Conservation (phyloP, 2,888 invertebrate species). For the Dicyrtoma fusca region DNA sequence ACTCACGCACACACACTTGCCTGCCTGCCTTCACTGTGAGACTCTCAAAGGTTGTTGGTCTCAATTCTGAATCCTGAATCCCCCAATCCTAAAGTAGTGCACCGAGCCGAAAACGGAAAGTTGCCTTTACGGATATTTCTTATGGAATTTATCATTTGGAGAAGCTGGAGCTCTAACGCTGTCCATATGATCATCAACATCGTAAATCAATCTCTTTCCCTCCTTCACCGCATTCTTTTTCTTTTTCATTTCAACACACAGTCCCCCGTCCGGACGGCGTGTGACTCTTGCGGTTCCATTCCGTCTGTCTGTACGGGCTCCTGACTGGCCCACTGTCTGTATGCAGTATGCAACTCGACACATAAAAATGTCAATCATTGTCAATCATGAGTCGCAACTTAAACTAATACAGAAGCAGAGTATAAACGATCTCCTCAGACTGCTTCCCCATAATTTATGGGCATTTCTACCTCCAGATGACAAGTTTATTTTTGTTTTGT, state of each 20-base stretch:
- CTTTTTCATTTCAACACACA: background rate
- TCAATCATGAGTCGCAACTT: conserved; percentile 15
- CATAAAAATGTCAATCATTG: conserved; percentile 35
- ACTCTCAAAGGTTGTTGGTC: conserved; percentile 11
- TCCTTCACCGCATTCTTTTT: conserved; percentile 10
- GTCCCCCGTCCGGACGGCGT: no score
- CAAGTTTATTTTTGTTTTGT: no score
- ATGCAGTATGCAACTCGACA: conserved; percentile 19
- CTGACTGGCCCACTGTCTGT: background rate
- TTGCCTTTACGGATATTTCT: background rate
- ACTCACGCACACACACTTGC: background rate
- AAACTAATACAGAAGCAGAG: background rate
- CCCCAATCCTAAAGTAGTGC: background rate
- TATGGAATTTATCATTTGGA: no score
- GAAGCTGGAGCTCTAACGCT: background rate
- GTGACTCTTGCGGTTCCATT: no score
- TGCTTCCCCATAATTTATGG: background rate
- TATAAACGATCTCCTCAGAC: background rate
- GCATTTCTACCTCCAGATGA: no score
- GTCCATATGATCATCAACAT: conserved; percentile 31
- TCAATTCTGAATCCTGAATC: background rate
- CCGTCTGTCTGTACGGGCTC: no score
- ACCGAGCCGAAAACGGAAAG: background rate
- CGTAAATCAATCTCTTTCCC: conserved; percentile 32
- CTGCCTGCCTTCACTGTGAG: background rate